Conservation (phyloP, 2,888 invertebrate genomes). For the Epirrhoe tristata region DNA sequence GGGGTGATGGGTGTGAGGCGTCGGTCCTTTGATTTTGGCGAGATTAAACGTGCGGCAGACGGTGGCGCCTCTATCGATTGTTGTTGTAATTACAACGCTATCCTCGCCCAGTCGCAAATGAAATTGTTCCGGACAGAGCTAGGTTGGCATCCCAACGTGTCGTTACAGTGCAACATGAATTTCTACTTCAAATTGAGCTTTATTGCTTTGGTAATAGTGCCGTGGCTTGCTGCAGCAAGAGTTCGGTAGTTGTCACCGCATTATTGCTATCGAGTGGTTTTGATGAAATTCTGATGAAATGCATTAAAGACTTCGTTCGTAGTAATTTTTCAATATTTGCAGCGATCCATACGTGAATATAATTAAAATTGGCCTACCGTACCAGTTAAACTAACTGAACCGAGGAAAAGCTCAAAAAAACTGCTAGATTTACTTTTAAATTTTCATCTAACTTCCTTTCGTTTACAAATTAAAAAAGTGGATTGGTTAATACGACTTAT, state of each 20-base stretch:
- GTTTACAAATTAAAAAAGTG: too few relatives aligned
- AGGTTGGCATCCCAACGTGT: constrained; percentile 78
- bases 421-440: background rate
- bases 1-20: constrained; percentile 76
- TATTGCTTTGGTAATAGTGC: constrained; percentile 53
- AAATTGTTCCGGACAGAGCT: constrained; percentile 84
- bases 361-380: constrained; percentile 5
- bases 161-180: constrained; percentile 64
- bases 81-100: constrained; percentile 85
- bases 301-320: constrained; percentile 49
- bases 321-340: constrained; percentile 32
- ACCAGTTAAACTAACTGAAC: constrained; percentile 7
- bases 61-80: constrained; percentile 86
- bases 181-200: constrained; percentile 62
- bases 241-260: constrained; percentile 45
- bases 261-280: constrained; percentile 63
- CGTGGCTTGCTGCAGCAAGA: constrained; percentile 26
- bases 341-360: constrained; percentile 5
- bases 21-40: constrained; percentile 84
- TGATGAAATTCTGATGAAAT: constrained; percentile 63
- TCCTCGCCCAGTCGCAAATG: constrained; percentile 85
- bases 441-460: background rate
- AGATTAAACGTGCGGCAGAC: constrained; percentile 86
- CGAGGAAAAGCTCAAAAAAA: background rate
- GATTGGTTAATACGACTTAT: too few relatives aligned